phyloP scores from a whole-genome alignment of 2,888 invertebrate species.

The Rotaria socialis region DNA sequence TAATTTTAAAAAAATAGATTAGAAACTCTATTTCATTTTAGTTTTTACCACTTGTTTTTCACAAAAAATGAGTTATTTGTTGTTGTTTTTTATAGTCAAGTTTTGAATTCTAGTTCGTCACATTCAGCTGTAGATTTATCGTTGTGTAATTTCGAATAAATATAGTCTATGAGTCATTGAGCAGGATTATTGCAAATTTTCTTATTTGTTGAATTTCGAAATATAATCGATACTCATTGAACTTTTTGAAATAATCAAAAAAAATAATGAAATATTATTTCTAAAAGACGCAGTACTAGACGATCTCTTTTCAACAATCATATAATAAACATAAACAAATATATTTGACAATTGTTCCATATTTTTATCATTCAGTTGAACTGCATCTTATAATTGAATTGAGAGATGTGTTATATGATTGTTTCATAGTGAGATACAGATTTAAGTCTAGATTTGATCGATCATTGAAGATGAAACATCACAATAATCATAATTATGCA shows the following conservation, averaged over 20 bases:
- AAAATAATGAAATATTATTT: background rate
- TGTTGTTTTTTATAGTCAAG: background rate
- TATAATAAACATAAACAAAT: background rate
- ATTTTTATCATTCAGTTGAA: background rate
- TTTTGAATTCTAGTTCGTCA: background rate
- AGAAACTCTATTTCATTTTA: no score
- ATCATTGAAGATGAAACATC: background rate
- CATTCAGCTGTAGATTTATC: background rate
- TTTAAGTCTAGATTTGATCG: background rate
- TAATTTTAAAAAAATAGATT: no score
- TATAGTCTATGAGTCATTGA: background rate
- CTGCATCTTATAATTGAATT: background rate
- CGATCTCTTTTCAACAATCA: background rate
- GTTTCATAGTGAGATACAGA: background rate
- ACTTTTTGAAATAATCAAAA: background rate
- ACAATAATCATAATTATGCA: background rate
- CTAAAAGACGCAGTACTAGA: background rate
- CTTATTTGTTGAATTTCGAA: background rate
- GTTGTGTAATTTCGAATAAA: background rate
- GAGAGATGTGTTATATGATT: background rate
- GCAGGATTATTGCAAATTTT: background rate
- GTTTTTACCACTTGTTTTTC: no score
- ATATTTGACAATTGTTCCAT: background rate
- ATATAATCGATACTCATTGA: background rate
- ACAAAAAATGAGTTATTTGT: no score